Percentiles rank a stretch among this genome's conserved stretches.
Evolutionary conservation across 2,797 vertebrate species (phyloP).

Genomic region (Channa striata): DNA sequence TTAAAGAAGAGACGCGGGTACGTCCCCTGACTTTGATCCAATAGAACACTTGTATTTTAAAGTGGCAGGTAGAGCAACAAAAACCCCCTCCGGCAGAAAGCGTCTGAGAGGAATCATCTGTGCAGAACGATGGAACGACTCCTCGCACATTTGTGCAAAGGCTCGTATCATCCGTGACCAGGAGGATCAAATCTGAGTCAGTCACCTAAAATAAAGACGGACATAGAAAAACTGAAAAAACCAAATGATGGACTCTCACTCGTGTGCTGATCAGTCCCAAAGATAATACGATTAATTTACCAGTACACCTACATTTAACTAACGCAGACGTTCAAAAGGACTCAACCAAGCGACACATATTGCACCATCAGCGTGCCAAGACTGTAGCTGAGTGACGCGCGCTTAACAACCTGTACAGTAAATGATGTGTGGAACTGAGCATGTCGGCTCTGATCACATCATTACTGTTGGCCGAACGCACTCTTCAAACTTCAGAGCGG

Average conservation of each 20-base stretch:
- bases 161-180: neutral
- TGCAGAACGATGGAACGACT: too few relatives aligned
- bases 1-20: too few relatives aligned
- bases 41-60: too few relatives aligned
- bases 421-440: slow-evolving; percentile 29
- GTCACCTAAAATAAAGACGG: neutral
- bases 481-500: slow-evolving; percentile 49
- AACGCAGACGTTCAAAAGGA: neutral
- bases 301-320: neutral
- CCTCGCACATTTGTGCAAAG: too few relatives aligned
- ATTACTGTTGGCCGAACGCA: slow-evolving; percentile 35
- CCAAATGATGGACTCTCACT: too few relatives aligned
- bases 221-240: neutral
- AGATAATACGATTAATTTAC: slow-evolving; percentile 6
- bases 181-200: neutral
- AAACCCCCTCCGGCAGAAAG: too few relatives aligned
- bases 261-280: neutral
- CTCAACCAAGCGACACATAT: slow-evolving; percentile 17
- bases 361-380: neutral
- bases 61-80: too few relatives aligned
- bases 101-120: too few relatives aligned
- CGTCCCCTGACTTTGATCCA: too few relatives aligned
- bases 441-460: slow-evolving; percentile 20
- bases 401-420: slow-evolving; percentile 22
- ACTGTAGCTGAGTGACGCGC: slow-evolving; percentile 9